A percentile compares a stretch with the other conserved stretches of the same genome.
phyloP scores from a whole-genome alignment of 2,797 vertebrate species.

The Rhodeus uyekii region DNA sequence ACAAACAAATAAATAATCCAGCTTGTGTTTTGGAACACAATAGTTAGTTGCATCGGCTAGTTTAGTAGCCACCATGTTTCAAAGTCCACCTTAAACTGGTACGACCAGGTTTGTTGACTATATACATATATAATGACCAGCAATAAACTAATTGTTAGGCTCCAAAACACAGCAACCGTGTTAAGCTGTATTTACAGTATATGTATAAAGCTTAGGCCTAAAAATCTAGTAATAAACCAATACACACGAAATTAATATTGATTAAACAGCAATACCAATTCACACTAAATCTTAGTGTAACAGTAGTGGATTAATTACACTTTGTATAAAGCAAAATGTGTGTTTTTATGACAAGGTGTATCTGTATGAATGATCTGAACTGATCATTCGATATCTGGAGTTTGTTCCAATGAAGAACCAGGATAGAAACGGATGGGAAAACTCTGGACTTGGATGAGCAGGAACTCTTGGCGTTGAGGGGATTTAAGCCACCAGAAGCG shows the following conservation, averaged over 20 bases:
- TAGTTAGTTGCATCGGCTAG: not conserved
- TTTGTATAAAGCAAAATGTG: not conserved
- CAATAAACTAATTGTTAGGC: not conserved
- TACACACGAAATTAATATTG: not conserved
- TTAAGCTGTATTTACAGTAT: not conserved
- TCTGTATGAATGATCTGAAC: not conserved
- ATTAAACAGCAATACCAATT: not conserved
- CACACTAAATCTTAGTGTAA: not conserved
- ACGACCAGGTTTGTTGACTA: not conserved
- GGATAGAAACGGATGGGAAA: not conserved
- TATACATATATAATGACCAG: no score
- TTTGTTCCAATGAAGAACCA: not conserved
- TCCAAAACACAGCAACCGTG: not conserved
- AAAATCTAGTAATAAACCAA: not conserved
- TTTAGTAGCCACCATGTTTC: not conserved
- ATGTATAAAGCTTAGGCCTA: not conserved
- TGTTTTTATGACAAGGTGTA: not conserved
- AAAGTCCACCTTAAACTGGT: not conserved
- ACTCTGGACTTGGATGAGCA: conserved; percentile 1
- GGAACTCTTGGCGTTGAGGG: not conserved
- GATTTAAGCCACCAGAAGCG: conserved; percentile 10
- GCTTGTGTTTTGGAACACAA: not conserved
- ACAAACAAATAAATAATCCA: not conserved
- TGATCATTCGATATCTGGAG: not conserved
- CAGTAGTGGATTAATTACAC: not conserved